These are phyloP conservation scores for Porites lobata DNA, from an alignment of 92 coral and sea anemone species.

Conservation along the genomic window DNA sequence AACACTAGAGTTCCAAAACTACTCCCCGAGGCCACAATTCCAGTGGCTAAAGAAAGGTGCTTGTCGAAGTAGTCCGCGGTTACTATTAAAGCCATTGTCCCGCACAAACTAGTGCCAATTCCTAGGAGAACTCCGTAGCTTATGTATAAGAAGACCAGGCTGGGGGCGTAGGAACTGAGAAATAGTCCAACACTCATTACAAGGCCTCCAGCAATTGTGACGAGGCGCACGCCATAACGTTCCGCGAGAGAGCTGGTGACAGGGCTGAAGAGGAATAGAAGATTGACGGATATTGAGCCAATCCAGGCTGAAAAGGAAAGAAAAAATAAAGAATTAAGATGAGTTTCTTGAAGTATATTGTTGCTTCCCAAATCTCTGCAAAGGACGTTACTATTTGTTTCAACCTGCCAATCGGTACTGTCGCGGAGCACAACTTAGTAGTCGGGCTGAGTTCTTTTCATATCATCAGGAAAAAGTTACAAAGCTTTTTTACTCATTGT, in stretches of 20 bases:
- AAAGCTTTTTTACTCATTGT: too few relatives aligned
- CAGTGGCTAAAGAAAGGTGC: constrained; percentile 93
- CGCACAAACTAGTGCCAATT: constrained; percentile 91
- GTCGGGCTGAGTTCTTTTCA: too few relatives aligned
- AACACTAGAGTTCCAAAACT: constrained; percentile 90
- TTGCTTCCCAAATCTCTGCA: neutral
- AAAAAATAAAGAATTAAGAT: neutral
- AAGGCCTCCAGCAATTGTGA: constrained; percentile 90
- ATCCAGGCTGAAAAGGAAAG: constrained; percentile 87
- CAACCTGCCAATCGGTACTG: neutral
- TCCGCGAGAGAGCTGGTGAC: constrained; percentile 91
- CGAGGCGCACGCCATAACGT: constrained; percentile 87
- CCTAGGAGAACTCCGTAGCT: constrained; percentile 94
- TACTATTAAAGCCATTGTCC: constrained; percentile 89
- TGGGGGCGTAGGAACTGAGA: constrained; percentile 85
- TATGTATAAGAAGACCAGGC: constrained; percentile 77
- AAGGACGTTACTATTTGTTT: neutral
- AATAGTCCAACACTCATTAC: constrained; percentile 89
- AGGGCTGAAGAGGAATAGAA: constrained; percentile 95
- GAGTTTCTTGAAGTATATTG: too few relatives aligned
- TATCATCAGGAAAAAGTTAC: too few relatives aligned
- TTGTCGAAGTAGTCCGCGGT: constrained; percentile 90
- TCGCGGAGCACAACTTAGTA: too few relatives aligned
- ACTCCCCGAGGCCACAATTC: constrained; percentile 95
- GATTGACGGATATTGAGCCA: constrained; percentile 92